Base-by-base conservation (phyloP, 2,888 invertebrate genomes). In the Xanthorhoe spadicearia region DNA sequence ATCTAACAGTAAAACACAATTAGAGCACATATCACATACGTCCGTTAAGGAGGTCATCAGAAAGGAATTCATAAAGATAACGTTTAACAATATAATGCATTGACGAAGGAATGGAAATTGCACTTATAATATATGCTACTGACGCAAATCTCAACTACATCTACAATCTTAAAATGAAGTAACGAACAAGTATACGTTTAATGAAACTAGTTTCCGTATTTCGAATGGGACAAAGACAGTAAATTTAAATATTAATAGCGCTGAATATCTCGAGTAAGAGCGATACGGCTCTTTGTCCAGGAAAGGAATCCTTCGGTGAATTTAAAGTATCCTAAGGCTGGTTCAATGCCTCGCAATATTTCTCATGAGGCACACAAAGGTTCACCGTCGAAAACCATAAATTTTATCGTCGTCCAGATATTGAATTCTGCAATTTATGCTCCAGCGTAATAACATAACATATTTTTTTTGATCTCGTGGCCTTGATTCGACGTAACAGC, bases 401-500 rank as follows among this genome's bases (percentile, higher is more conserved):
- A 87, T 83, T 89, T 88, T 86, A 90, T 83, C 74, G 80, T 75
- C 82, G 79, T 80, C 73, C 76, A 80, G 81, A 89, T 90, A 90
- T 88, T 85, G 88, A 86, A 84, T 85, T 87, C 84, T 83, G 83
- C 79, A 83, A 88, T 86, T 83, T 88, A 85, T 83, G 81, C 76
- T 66, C 74, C 77, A 76, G 72, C 73, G 77, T 80, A 81, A 85
- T 75, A 82, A 82, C 63, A 81, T 80, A 78, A 76, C 66, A 72
- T 66, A 74, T 73, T 80, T 82, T n/a, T 78, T 76, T 76, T 66
- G 71, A 69, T 76, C 73, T 71, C 66, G 70, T 75, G 82, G 79
- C 86, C 85, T 85, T 85, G 78, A 74, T 74, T 76, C 73, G 74
- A 72, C 76, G 73, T 72, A 74, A 72, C 75, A 72, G 64, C 60